phyloP scores from a whole-genome alignment of 2,797 vertebrate species.

The Characodon lateralis region DNA sequence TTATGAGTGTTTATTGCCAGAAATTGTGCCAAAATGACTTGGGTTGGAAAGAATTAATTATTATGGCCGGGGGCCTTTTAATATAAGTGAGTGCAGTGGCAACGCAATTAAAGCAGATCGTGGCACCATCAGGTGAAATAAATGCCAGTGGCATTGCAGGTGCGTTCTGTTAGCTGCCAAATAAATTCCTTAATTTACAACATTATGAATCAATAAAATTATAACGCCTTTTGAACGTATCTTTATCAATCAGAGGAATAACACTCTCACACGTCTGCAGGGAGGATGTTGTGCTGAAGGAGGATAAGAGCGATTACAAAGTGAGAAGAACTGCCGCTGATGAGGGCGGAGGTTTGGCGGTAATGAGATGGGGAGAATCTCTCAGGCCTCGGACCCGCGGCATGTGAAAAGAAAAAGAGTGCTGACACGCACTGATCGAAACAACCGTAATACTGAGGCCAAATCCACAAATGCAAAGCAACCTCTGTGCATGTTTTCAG shows the following conservation, averaged over 20 bases:
- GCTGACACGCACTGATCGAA: constrained; percentile 46
- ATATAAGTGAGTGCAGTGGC: constrained; percentile 99
- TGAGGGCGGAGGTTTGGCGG: constrained; percentile 57
- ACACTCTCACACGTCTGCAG: constrained; percentile 58
- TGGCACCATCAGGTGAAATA: constrained; percentile 89
- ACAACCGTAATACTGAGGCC: constrained; percentile 24
- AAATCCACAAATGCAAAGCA: constrained; percentile 44
- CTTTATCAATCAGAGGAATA: constrained; percentile 87
- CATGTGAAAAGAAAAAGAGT: constrained; percentile 11
- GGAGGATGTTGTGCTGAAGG: constrained; percentile 28
- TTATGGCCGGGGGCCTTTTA: constrained; percentile 94
- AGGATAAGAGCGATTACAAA: constrained; percentile 37
- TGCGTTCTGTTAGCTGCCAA: constrained; percentile 96
- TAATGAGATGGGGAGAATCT: constrained; percentile 54
- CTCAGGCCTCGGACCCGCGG: constrained; percentile 10
- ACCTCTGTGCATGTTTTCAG: constrained; percentile 59
- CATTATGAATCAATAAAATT: constrained; percentile 99
- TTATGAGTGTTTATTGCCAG: constrained; percentile 98
- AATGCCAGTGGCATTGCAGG: constrained; percentile 88
- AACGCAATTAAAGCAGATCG: constrained; percentile 96
- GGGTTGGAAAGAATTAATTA: constrained; percentile 98
- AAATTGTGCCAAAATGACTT: constrained; percentile 99
- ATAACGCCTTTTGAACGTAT: constrained; percentile 96
- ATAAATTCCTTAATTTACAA: constrained; percentile 98
- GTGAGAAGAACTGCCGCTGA: constrained; percentile 46